Evolutionary conservation across 2,113 vertebrate genomes (phyloP).

Genomic region (Saguinus midas): DNA sequence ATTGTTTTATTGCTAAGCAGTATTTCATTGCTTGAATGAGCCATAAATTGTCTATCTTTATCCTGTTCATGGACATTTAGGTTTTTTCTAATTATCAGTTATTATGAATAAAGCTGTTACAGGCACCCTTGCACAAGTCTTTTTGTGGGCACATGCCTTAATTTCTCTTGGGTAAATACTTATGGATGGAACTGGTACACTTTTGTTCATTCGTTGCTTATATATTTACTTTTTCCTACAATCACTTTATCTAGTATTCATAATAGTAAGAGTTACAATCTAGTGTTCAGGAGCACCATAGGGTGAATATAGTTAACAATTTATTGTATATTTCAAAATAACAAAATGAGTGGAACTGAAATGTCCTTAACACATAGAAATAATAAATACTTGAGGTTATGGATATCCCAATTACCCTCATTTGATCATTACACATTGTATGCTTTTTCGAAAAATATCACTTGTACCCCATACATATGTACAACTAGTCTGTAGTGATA

Average conservation of each 20-base stretch:
- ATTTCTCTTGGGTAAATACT: neutral
- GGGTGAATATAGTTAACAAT: neutral
- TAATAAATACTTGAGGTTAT: neutral
- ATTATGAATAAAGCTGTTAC: constrained; percentile 2
- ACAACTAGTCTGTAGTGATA: neutral
- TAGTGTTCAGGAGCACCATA: neutral
- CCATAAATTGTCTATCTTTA: neutral
- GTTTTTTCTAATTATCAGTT: neutral
- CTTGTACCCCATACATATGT: neutral
- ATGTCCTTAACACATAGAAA: neutral
- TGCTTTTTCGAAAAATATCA: neutral
- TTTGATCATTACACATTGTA: neutral
- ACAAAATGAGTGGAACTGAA: neutral
- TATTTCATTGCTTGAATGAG: neutral
- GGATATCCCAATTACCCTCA: neutral
- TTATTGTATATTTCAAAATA: neutral
- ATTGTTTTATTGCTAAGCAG: neutral
- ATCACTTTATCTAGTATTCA: neutral
- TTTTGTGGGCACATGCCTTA: neutral
- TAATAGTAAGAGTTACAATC: neutral
- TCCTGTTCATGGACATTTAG: neutral
- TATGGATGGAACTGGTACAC: neutral
- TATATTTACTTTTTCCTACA: neutral
- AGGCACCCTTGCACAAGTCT: neutral
- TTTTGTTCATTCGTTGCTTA: neutral